phyloP scores from a whole-genome alignment of 2,113 vertebrate species.

The Forbesichthys agassizii region DNA sequence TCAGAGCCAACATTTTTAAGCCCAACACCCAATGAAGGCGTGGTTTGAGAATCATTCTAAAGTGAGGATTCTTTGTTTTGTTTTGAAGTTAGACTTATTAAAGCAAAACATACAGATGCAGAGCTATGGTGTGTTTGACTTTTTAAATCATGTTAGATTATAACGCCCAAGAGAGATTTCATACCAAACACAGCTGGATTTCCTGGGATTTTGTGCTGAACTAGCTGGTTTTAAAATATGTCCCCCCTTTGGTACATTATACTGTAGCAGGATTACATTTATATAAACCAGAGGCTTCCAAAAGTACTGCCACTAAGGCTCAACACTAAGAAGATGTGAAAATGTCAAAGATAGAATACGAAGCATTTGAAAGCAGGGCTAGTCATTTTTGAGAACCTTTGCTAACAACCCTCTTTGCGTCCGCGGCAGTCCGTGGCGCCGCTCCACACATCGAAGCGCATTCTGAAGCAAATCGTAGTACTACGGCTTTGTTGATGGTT shows the following conservation, averaged over 20 bases:
- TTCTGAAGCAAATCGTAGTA: too few relatives aligned
- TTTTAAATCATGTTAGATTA: constrained; percentile 27
- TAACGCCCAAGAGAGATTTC: constrained; percentile 11
- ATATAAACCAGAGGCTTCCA: background rate
- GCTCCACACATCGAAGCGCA: too few relatives aligned
- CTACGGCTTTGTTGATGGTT: too few relatives aligned
- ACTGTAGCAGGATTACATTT: background rate
- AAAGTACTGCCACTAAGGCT: background rate
- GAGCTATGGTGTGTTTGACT: constrained; percentile 6
- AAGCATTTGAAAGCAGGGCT: background rate
- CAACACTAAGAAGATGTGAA: background rate
- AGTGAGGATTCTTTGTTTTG: too few relatives aligned
- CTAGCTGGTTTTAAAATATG: background rate
- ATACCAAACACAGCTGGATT: constrained; percentile 1
- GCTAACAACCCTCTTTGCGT: too few relatives aligned
- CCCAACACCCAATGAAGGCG: too few relatives aligned
- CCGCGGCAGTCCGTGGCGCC: too few relatives aligned
- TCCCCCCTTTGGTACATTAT: background rate
- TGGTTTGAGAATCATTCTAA: too few relatives aligned
- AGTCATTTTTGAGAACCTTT: too few relatives aligned
- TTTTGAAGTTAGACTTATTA: constrained; percentile 17
- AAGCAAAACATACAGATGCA: constrained; percentile 3
- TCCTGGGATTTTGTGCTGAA: background rate
- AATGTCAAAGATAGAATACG: background rate
- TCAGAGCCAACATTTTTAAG: background rate